phyloP scores from a whole-genome alignment of 1,140 invertebrate genomes.

The Trialeurodes vaporariorum region DNA sequence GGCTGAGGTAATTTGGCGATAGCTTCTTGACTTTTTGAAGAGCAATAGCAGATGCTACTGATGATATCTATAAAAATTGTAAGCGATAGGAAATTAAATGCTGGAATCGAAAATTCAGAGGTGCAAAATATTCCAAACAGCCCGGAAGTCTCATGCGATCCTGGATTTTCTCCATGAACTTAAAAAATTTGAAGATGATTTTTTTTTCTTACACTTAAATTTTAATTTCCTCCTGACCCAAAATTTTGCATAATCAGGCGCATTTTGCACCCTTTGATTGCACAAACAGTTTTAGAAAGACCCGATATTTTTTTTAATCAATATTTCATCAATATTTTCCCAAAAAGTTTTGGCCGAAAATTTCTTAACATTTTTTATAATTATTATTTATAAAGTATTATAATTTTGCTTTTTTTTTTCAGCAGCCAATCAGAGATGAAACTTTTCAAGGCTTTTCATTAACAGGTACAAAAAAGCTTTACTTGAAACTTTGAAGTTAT shows the following conservation, averaged over 20 bases:
- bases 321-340: too few relatives aligned
- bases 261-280: too few relatives aligned
- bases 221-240: background rate
- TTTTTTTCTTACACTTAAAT: background rate
- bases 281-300: too few relatives aligned
- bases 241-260: too few relatives aligned
- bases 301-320: too few relatives aligned
- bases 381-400: too few relatives aligned
- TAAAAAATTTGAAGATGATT: constrained; percentile 6
- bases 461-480: background rate
- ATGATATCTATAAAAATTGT: constrained; percentile 5
- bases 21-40: constrained; percentile 23
- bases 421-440: too few relatives aligned
- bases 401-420: too few relatives aligned
- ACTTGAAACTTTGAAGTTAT: background rate
- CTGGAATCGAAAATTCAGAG: background rate
- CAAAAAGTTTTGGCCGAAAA: too few relatives aligned
- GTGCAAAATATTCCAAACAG: background rate
- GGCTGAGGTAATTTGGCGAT: constrained; percentile 62
- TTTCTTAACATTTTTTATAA: too few relatives aligned
- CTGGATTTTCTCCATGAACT: background rate
- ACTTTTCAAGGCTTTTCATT: too few relatives aligned
- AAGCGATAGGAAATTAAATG: background rate
- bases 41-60: constrained; percentile 9
- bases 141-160: background rate